Evolutionary conservation across 2,113 vertebrate species (phyloP), one percentile per base, ranked within the genome.

Genomic region (Bubo bubo): DNA sequence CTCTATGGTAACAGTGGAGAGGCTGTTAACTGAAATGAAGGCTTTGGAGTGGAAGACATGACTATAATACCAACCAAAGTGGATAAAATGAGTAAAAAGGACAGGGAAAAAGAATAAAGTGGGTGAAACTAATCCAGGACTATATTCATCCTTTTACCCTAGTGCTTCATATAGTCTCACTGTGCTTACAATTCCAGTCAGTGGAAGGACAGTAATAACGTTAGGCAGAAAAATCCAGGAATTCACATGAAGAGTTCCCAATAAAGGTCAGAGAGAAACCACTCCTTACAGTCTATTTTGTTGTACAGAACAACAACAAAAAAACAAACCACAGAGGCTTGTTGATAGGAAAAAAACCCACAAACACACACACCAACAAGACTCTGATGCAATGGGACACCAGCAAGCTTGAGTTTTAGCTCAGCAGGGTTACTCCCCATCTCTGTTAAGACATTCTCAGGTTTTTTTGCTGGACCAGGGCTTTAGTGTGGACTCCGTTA

Each of bases 21-120:
- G 73, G 27, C 70, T 85, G 86, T 87, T 90, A 96, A 94, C 87
- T 32, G 76, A 89, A 96, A 79, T 43, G 16, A 87, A 93, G 68
- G 83, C 34, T 93, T 93, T 63, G n/a, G 32, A 86, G 52, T 47
- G 27, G 59, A 91, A 94, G 89, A 56, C 87, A 67, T 50, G 72
- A 84, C n/a, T 80, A 47, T 63, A 90, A 90, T 87, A 73, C 60
- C 85, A 90, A 50, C 7, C 35, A 90, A 60, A 88, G 50, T 11
- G 21, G 9, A 60, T 28, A 58, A 92, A 93, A 92, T 34, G 1
- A 55, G 34, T 59, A 91, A 87, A 89, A 59, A 88, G 5, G 26
- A 53, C 41, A 50, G 8, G 20, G 22, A 14, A 83, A 86, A 86
- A 60, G 16, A 91, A 71, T 21, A 58, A 62, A 76, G 39, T 35